Percentiles rank a stretch among this genome's conserved stretches.
Evolutionary conservation across 92 coral and sea anemone species (phyloP).

Genomic region (Phenganax subtilis): DNA sequence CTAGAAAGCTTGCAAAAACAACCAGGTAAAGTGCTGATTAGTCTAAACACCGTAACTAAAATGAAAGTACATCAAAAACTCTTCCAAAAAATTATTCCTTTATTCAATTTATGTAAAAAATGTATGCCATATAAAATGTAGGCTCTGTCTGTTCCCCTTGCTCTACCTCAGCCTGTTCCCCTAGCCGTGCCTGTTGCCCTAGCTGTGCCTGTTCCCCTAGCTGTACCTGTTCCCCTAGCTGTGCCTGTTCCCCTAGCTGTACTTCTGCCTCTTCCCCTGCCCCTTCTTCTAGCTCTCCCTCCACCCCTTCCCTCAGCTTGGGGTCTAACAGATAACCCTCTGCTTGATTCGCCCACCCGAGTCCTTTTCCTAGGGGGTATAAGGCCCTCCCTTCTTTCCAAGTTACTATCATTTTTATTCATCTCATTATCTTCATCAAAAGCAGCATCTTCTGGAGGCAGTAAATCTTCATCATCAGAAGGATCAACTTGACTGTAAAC

Average conservation of each 20-base stretch:
- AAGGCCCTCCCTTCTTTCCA: background rate
- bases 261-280: too few relatives aligned
- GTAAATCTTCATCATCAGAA: background rate
- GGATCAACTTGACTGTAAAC: conserved; percentile 1
- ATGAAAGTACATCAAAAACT: too few relatives aligned
- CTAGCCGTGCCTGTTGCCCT: too few relatives aligned
- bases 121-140: too few relatives aligned
- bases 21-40: too few relatives aligned
- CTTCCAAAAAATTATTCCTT: too few relatives aligned
- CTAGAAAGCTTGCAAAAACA: too few relatives aligned
- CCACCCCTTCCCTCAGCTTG: background rate
- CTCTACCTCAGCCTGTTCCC: too few relatives aligned
- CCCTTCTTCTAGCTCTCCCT: background rate
- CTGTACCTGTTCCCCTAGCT: background rate
- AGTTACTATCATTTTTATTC: too few relatives aligned
- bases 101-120: too few relatives aligned
- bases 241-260: background rate
- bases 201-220: background rate
- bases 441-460: background rate
- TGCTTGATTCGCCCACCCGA: background rate
- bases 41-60: too few relatives aligned
- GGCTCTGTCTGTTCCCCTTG: too few relatives aligned
- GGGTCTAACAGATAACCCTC: background rate
- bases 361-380: background rate
- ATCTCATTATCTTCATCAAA: background rate